Conservation (phyloP, 2,797 vertebrate species). For the Poecilia wingei region DNA sequence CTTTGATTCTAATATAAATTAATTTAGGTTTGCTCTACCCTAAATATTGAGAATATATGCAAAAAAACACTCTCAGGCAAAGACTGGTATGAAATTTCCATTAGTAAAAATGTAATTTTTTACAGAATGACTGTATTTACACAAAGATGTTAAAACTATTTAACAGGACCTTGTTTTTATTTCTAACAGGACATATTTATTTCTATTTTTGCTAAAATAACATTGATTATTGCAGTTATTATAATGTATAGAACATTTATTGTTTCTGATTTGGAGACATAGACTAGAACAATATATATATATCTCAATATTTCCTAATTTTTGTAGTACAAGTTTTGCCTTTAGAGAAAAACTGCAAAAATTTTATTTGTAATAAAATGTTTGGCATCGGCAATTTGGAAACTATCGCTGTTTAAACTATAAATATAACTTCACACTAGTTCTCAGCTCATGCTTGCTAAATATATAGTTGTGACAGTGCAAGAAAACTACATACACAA, state of each 20-base stretch:
- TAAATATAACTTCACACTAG: background rate
- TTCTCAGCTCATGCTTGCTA: background rate
- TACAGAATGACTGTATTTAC: background rate
- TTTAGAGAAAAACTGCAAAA: background rate
- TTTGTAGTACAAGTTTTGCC: background rate
- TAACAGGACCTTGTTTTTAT: background rate
- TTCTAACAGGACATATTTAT: background rate
- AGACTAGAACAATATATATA: background rate
- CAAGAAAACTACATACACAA: background rate
- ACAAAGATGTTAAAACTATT: background rate
- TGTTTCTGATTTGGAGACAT: background rate
- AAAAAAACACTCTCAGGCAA: background rate
- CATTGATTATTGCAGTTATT: background rate
- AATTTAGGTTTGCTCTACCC: constrained; percentile 12
- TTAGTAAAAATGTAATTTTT: background rate
- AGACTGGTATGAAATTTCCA: background rate
- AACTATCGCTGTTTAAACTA: background rate
- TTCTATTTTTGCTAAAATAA: background rate
- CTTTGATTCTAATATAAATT: constrained; percentile 37
- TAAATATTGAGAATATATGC: constrained; percentile 4
- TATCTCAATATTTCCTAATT: background rate
- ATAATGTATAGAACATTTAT: background rate
- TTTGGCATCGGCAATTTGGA: background rate
- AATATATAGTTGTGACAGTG: background rate
- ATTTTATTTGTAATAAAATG: no score